Percentiles rank a stretch among this genome's conserved stretches.
phyloP scores from a whole-genome alignment of 2,888 invertebrate genomes.

The Polymixis flavicincta region DNA sequence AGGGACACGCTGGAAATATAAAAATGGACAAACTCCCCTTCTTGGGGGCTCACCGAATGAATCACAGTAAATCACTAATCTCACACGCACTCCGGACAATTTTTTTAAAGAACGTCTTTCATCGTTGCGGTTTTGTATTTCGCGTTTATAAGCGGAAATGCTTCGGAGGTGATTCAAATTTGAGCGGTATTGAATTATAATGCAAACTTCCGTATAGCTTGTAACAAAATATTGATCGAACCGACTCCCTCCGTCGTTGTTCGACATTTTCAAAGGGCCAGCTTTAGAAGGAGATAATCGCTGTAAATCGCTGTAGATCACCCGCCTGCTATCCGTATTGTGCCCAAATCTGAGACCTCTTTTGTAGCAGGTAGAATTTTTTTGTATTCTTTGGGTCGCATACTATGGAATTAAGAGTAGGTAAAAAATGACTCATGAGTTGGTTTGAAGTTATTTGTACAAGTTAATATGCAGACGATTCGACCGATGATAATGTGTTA shows the following conservation, averaged over 20 bases:
- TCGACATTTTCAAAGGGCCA: constrained; percentile 82
- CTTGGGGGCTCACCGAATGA: constrained; percentile 87
- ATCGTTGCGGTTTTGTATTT: constrained; percentile 65
- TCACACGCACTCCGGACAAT: constrained; percentile 74
- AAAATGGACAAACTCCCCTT: constrained; percentile 90
- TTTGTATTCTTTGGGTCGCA: constrained; percentile 85
- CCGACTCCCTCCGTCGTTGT: constrained; percentile 76
- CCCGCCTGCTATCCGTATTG: constrained; percentile 80
- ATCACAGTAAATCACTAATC: constrained; percentile 86
- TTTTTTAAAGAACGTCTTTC: constrained; percentile 75
- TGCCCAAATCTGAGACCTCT: constrained; percentile 80
- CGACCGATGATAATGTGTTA: constrained; percentile 4
- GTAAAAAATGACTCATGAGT: constrained; percentile 73
- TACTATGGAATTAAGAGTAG: constrained; percentile 69
- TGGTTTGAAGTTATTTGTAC: constrained; percentile 45
- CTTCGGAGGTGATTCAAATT: constrained; percentile 77
- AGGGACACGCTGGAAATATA: constrained; percentile 90
- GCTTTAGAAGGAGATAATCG: constrained; percentile 81
- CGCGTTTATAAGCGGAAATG: constrained; percentile 59
- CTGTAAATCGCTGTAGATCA: constrained; percentile 83
- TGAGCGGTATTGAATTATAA: constrained; percentile 80
- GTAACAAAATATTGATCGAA: constrained; percentile 88
- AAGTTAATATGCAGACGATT: constrained; percentile 25
- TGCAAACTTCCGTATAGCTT: constrained; percentile 83
- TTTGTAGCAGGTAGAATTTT: constrained; percentile 85